Conservation (phyloP, 2,797 vertebrate species). For the Anas capensis region DNA sequence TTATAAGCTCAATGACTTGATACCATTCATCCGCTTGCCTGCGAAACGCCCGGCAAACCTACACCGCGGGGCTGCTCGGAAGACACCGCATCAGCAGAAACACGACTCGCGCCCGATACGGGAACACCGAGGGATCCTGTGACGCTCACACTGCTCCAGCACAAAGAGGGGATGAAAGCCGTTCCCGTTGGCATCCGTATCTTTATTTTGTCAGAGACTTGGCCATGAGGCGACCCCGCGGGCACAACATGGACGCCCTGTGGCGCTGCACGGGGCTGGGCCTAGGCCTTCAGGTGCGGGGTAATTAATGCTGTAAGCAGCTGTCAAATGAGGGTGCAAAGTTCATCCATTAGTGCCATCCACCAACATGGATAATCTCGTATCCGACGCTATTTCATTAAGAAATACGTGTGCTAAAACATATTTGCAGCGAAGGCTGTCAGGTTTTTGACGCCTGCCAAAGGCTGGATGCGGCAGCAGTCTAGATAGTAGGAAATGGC, state of each 20-base stretch:
- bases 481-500: slow-evolving; percentile 12
- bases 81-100: slow-evolving; percentile 81
- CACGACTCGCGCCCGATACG: slow-evolving; percentile 31
- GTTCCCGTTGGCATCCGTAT: slow-evolving; percentile 56
- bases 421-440: background rate
- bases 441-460: background rate
- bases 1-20: slow-evolving; percentile 78
- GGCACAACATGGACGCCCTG: slow-evolving; percentile 73
- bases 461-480: background rate
- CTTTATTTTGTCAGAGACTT: slow-evolving; percentile 75
- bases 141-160: slow-evolving; percentile 46
- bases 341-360: slow-evolving; percentile 80
- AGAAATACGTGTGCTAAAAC: slow-evolving; percentile 54
- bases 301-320: slow-evolving; percentile 89
- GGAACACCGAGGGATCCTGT: slow-evolving; percentile 55
- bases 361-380: slow-evolving; percentile 78
- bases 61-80: slow-evolving; percentile 68
- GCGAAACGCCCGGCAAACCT: slow-evolving; percentile 70
- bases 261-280: slow-evolving; percentile 74
- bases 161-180: slow-evolving; percentile 37
- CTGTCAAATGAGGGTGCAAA: slow-evolving; percentile 83
- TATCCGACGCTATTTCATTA: slow-evolving; percentile 77
- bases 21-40: slow-evolving; percentile 77
- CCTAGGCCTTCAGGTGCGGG: slow-evolving; percentile 74
- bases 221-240: background rate